These are phyloP conservation scores for Panagrolaimus sp. DNA, from an alignment of 1,140 invertebrate genomes.

Conservation along the genomic window DNA sequence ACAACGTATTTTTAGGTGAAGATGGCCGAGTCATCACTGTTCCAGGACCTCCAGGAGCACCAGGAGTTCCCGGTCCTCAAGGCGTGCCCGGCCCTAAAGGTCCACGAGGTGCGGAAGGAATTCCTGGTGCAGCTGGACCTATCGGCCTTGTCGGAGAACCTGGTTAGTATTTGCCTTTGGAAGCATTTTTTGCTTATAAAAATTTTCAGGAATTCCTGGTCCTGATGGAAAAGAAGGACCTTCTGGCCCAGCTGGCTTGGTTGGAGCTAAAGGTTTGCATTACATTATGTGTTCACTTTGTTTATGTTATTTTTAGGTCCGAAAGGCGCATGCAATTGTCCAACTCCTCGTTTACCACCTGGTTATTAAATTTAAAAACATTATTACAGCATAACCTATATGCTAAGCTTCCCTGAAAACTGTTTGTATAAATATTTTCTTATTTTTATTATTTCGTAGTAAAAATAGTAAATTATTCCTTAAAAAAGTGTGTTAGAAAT, in stretches of 20 bases:
- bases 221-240: not conserved
- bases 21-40: constrained; percentile 5
- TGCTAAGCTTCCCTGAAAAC: too few relatives aligned
- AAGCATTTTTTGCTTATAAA: too few relatives aligned
- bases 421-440: too few relatives aligned
- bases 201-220: not conserved
- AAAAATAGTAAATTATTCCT: too few relatives aligned
- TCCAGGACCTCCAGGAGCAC: not conserved
- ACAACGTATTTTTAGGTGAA: too few relatives aligned
- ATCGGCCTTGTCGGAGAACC: not conserved
- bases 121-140: not conserved
- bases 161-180: not conserved
- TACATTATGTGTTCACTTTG: too few relatives aligned
- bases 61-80: too few relatives aligned
- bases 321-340: constrained; percentile 13
- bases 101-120: not conserved
- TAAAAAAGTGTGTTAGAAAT: too few relatives aligned
- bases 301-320: not conserved
- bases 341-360: not conserved
- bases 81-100: constrained; percentile 2
- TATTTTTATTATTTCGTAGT: too few relatives aligned
- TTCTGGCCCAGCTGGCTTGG: not conserved
- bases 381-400: too few relatives aligned
- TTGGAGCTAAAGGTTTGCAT: too few relatives aligned
- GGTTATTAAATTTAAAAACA: constrained; percentile 19